Evolutionary conservation across 2,888 invertebrate genomes (phyloP).

Genomic region (Lithodes maja): DNA sequence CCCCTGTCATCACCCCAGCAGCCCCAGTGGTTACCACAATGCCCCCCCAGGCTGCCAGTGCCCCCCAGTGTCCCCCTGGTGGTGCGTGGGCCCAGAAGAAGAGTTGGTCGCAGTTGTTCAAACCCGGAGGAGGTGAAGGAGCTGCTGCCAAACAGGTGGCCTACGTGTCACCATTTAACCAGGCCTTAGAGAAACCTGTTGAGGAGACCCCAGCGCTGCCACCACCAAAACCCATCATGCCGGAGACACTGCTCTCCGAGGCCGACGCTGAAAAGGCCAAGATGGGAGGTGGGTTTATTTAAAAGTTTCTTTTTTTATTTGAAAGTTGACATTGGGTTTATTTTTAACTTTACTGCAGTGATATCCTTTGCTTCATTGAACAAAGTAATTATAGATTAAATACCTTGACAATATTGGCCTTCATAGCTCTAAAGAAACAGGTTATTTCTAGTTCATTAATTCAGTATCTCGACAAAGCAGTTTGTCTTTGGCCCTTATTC

Average conservation of each 20-base stretch:
- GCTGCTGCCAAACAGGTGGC: constrained; percentile 61
- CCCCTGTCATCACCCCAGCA: constrained; percentile 2
- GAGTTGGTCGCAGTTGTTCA: constrained; percentile 68
- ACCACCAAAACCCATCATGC: not conserved
- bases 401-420: too few relatives aligned
- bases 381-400: too few relatives aligned
- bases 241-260: constrained; percentile 36
- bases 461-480: too few relatives aligned
- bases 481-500: too few relatives aligned
- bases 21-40: not conserved
- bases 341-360: too few relatives aligned
- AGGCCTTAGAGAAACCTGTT: constrained; percentile 44
- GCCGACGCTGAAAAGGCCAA: constrained; percentile 64
- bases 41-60: constrained; percentile 18
- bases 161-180: constrained; percentile 65
- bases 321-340: too few relatives aligned
- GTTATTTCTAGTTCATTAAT: too few relatives aligned
- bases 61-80: constrained; percentile 27
- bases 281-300: constrained; percentile 64
- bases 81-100: constrained; percentile 70
- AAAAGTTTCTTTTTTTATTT: not conserved
- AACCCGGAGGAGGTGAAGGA: constrained; percentile 50
- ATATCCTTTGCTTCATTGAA: too few relatives aligned
- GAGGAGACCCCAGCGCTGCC: constrained; percentile 15
- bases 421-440: too few relatives aligned